phyloP scores from a whole-genome alignment of 2,888 invertebrate genomes.

The Eristalis arbustorum region DNA sequence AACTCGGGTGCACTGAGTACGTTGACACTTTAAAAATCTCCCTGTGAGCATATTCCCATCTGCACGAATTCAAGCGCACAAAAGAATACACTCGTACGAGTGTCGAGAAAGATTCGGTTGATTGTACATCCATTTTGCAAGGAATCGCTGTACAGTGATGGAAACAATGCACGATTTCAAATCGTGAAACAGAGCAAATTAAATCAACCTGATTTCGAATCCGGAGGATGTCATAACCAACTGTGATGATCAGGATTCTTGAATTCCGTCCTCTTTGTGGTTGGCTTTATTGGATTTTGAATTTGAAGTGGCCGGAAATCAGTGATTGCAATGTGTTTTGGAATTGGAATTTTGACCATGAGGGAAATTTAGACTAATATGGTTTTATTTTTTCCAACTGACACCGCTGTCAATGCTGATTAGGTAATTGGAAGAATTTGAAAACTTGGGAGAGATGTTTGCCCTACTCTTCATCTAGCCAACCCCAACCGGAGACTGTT shows the following conservation, averaged over 20 bases:
- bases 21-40: not conserved
- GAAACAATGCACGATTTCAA: slow-evolving; percentile 13
- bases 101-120: not conserved
- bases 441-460: no score
- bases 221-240: slow-evolving; percentile 9
- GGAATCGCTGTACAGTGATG: not conserved
- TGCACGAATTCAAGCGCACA: not conserved
- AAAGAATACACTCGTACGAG: not conserved
- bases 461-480: no score
- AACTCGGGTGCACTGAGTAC: not conserved
- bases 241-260: slow-evolving; percentile 20
- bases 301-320: not conserved
- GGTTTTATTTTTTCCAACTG: not conserved
- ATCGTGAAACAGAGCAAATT: slow-evolving; percentile 19
- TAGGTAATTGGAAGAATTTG: no score
- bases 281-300: not conserved
- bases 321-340: not conserved
- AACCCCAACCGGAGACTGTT: no score
- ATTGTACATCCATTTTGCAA: not conserved
- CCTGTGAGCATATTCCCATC: not conserved
- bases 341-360: not conserved
- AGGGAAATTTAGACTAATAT: not conserved
- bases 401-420: not conserved
- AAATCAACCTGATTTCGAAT: slow-evolving; percentile 37
- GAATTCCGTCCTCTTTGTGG: not conserved